Percentiles rank a stretch among this genome's conserved stretches.
These are phyloP conservation scores for Anomalospiza imberbis DNA, from an alignment of 2,797 vertebrate species.

Conservation along the genomic window DNA sequence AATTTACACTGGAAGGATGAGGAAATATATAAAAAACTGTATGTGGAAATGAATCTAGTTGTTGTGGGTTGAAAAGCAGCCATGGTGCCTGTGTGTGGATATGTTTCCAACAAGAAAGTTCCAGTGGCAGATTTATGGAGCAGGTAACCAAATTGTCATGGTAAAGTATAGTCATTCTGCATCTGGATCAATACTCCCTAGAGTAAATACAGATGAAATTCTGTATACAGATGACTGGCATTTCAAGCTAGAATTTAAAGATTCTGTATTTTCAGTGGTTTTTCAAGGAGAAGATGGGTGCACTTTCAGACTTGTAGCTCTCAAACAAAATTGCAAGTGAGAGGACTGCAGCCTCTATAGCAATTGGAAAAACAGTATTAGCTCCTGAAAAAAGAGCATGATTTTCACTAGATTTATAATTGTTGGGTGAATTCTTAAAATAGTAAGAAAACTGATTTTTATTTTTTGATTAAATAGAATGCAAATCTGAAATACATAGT, in stretches of 20 bases:
- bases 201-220: neutral
- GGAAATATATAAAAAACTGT: neutral
- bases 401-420: neutral
- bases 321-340: neutral
- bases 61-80: neutral
- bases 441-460: neutral
- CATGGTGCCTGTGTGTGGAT: fast-evolving
- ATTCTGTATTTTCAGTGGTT: neutral
- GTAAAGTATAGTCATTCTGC: neutral
- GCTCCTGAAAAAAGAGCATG: fast-evolving
- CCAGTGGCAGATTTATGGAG: neutral
- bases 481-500: neutral
- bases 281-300: neutral
- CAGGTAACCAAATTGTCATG: neutral
- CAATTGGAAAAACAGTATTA: neutral
- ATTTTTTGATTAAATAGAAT: neutral
- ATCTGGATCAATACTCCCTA: neutral
- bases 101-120: neutral
- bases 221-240: neutral
- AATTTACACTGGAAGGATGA: neutral
- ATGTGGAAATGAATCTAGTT: neutral
- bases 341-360: neutral
- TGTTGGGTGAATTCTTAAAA: neutral
- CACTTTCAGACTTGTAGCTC: neutral
- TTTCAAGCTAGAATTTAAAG: neutral